Percentiles rank a stretch among this genome's conserved stretches.
Evolutionary conservation across 1,140 invertebrate genomes (phyloP).

Genomic region (Dreissena polymorpha): DNA sequence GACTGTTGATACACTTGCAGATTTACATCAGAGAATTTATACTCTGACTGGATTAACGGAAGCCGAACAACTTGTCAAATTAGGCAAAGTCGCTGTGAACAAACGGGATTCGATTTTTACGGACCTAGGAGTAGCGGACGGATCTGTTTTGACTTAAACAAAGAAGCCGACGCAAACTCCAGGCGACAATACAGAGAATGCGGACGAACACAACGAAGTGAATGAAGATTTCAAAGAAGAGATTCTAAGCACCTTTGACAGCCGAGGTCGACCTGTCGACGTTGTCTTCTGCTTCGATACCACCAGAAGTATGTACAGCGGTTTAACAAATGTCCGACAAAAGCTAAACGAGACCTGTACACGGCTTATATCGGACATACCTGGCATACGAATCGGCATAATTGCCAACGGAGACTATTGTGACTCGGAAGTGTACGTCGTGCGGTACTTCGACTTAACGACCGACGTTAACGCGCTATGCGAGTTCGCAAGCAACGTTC

Average conservation of each 20-base stretch:
- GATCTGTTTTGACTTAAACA: no score
- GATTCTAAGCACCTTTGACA: constrained; percentile 69
- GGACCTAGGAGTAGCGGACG: no score
- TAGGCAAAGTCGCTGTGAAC: no score
- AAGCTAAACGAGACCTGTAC: constrained; percentile 63
- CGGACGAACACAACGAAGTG: no score
- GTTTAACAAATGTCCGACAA: constrained; percentile 41
- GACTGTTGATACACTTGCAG: constrained; percentile 21
- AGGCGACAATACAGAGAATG: no score
- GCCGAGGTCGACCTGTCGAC: constrained; percentile 66
- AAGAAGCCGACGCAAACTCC: no score
- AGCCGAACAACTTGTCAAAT: no score
- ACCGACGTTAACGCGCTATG: constrained; percentile 68
- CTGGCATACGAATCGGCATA: constrained; percentile 73
- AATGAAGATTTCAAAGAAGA: constrained; percentile 39
- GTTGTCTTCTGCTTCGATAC: constrained; percentile 77
- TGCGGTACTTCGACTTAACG: constrained; percentile 69
- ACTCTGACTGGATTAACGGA: not conserved
- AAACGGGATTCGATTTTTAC: no score
- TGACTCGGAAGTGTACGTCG: constrained; percentile 68
- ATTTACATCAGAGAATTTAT: constrained; percentile 15
- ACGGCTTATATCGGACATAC: constrained; percentile 70
- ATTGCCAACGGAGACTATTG: constrained; percentile 76
- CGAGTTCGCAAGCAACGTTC: constrained; percentile 65
- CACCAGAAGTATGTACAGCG: constrained; percentile 73